Base-by-base conservation (phyloP, 1,140 invertebrate species). In the Drosophila serrata region DNA sequence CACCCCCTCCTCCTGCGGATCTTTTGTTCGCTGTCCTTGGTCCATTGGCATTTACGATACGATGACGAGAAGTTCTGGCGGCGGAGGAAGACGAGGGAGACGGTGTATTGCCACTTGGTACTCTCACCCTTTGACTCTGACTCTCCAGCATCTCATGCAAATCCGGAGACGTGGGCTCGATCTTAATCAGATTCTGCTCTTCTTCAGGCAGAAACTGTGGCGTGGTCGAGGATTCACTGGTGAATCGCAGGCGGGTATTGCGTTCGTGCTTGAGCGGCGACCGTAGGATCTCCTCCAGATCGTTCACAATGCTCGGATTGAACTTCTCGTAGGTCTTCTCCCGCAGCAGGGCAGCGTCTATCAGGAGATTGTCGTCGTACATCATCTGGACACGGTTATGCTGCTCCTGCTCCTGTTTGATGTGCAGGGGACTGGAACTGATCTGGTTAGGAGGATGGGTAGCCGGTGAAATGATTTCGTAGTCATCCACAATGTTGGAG, bases 271-370 rank as follows among this genome's bases (percentile, higher is more conserved):
- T 93, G 0, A 85, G 74, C 1, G 92, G 92, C 43, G 92, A 93
- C 39, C 92, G 80, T 15, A 93, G 46, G 27, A 93, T 93, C 42
- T 93, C 92, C 77, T 93, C 92, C 33, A 93, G 61, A 73, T 93
- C 92, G 55, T 92, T 92, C 4, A 92, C 92, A 45, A 91, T 85
- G 51, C 80, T 90, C 0, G 88, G 92, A 67, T 91, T 92, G 17
- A 81, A 92, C 57, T 92, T 91, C 19, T 92, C 88, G 45, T 78
- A 90, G 6, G 72, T 65, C 53, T 90, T 86, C 33, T 91, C 79
- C 1, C 90, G 82, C 12, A 84, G 42, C 57, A 85, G 15, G 2
- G 73, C 62, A 5, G 91, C 79, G 51, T 92, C 84, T 11, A 92
- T 80, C 6, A 92, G 64, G 9, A 92, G 62, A 40, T 77, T 88